Base-by-base conservation (phyloP, 2,797 vertebrate genomes). In the Rhinatrema bivittatum region DNA sequence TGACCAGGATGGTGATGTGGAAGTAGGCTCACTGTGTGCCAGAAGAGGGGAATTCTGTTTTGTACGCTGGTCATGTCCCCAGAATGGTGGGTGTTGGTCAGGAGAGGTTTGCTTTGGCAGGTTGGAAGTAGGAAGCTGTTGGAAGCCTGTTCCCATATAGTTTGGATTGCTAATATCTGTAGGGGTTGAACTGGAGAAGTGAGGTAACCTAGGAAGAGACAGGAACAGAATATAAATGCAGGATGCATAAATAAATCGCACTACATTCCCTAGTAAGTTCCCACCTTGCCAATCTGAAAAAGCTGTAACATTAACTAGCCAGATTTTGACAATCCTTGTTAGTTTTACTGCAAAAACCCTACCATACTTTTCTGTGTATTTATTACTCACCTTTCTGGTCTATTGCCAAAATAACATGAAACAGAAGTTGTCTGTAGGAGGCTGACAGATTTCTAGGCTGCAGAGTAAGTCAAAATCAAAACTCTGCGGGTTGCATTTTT, bases 141-240 rank as follows among this genome's bases (percentile, higher is more conserved):
- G 69, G 35, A 65, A 51, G 28, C 73, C 64, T 53, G 90, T 20
- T 5, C 83, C 86, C 68, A 90, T 82, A 70, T 93, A 94, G 71
- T 3, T 91, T 35, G 89, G 88, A 65, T 95, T 97, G 34, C 74
- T 79, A 56, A 93, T 81, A 50, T 95, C 90, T 19, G 70, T 72
- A n/a, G 78, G 6, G 7, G 66, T 12, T 5, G 62, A 45, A 23
- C 59, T 42, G 24, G 58, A 46, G 9, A 66, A 46, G 2, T 33
- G 16, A 32, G 70, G 54, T 27, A 33, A 59, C 63, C 87, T 90
- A 68, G 8, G 1, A 36, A 34, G 18, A n/a, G 24, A 68, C 39
- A 56, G 39, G 25, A 37, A n/a, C n/a, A n/a, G n/a, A n/a, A 38
- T 17, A 44, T n/a, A 34, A 1, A 22, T 2, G 5, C 4, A 51